A percentile compares a stretch with the other conserved stretches of the same genome.
Evolutionary conservation across 2,113 vertebrate genomes (phyloP).

Genomic region (Pygoscelis antarcticus): DNA sequence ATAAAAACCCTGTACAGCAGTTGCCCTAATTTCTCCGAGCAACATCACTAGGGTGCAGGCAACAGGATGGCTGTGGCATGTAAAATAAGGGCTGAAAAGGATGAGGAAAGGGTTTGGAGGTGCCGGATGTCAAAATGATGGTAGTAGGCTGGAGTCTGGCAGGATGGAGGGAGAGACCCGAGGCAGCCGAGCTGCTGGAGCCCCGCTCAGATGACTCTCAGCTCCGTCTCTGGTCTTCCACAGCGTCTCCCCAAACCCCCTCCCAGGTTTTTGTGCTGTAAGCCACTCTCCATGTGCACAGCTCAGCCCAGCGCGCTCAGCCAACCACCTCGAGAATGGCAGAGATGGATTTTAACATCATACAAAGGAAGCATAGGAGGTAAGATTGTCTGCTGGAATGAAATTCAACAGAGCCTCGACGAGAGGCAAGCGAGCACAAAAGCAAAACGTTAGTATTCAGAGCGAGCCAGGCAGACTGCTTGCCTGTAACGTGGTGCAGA

Average conservation of each 20-base stretch:
- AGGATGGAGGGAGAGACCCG: rapidly evolving
- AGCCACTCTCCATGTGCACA: rapidly evolving
- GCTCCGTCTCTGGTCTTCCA: neutral
- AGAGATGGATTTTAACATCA: neutral
- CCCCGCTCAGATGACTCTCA: rapidly evolving
- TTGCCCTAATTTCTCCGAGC: slow-evolving; percentile 26
- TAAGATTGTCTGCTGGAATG: neutral
- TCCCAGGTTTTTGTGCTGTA: rapidly evolving
- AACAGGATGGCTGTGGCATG: neutral
- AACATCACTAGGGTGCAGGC: neutral
- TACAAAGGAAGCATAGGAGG: neutral
- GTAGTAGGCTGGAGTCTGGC: neutral
- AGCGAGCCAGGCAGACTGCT: neutral
- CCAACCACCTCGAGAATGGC: rapidly evolving
- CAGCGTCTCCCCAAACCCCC: neutral
- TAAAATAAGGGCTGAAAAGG: neutral
- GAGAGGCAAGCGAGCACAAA: neutral
- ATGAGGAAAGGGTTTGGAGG: neutral
- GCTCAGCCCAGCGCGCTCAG: neutral
- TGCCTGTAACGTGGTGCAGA: neutral
- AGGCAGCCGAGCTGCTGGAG: neutral
- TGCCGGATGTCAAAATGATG: neutral
- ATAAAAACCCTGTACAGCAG: slow-evolving; percentile 13
- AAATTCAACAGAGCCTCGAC: neutral
- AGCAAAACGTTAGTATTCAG: neutral